Percentiles rank a stretch among this genome's conserved stretches.
phyloP scores from a whole-genome alignment of 1,140 invertebrate species.

The Zaprionus ghesquierei region DNA sequence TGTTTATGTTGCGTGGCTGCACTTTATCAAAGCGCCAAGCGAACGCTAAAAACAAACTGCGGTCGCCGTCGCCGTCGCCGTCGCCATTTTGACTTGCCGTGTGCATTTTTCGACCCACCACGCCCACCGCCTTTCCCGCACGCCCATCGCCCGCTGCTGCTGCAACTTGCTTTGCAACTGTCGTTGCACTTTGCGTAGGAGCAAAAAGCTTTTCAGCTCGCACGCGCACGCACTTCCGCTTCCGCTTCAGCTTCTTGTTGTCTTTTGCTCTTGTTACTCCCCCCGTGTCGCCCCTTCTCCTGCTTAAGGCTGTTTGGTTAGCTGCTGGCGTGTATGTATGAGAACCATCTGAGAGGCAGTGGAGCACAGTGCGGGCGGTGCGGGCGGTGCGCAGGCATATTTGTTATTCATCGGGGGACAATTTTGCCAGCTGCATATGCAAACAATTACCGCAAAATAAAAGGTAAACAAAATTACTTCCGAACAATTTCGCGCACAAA shows the following conservation, averaged over 20 bases:
- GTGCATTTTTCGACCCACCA: slow-evolving; percentile 15
- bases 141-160: background rate
- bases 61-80: slow-evolving; percentile 59
- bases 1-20: slow-evolving; percentile 75
- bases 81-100: slow-evolving; percentile 58
- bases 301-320: slow-evolving; percentile 57
- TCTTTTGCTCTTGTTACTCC: slow-evolving; percentile 18
- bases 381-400: slow-evolving; percentile 16
- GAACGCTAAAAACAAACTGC: slow-evolving; percentile 64
- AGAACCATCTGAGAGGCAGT: background rate
- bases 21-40: slow-evolving; percentile 72
- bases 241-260: slow-evolving; percentile 55
- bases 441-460: slow-evolving; percentile 79
- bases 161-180: background rate
- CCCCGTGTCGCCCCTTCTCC: slow-evolving; percentile 28
- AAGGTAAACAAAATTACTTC: slow-evolving; percentile 80
- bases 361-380: background rate
- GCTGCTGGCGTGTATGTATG: slow-evolving; percentile 7
- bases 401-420: slow-evolving; percentile 65
- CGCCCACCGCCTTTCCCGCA: background rate
- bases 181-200: slow-evolving; percentile 38
- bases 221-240: slow-evolving; percentile 65
- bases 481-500: slow-evolving; percentile 70
- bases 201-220: slow-evolving; percentile 60
- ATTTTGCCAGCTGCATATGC: slow-evolving; percentile 74